Evolutionary conservation across 2,113 vertebrate genomes (phyloP), one percentile per base, ranked within the genome.

Genomic region (Prietella phreatophila): DNA sequence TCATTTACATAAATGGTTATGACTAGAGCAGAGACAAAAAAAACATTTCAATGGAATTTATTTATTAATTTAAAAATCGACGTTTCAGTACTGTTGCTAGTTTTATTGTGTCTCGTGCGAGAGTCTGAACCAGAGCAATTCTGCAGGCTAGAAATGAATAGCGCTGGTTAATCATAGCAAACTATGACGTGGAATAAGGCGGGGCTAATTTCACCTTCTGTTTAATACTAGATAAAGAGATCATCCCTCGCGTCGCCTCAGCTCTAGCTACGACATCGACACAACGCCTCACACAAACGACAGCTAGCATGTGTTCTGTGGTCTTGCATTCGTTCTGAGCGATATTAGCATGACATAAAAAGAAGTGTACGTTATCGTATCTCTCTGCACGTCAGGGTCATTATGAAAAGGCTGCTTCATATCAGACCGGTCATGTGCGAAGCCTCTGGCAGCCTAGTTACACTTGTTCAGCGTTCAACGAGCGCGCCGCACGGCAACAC

Each of bases 401-500:
- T 36, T 81, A 11, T 36, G 30, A 81, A 42, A 58, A 36, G 33
- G 30, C 79, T 81, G n/a, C 55, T 69, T 67, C 27, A 19, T 9
- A 58, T 69, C 73, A 36, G 50, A 84, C 60, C 78, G 83, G 78
- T 87, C 55, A 87, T 69, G 4, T n/a, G n/a, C 19, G 30, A 33
- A 1, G 17, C 19, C 25, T 81, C 69, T 33, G 36, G 63, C 81
- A 27, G 47, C 33, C 73, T 65, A 73, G 76, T 53, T 85, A 85
- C 79, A 83, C 78, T 67, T 84, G 65, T 75, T 86, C 84, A 81
- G 27, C 83, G 82, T 82, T 85, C 82, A 81, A 85, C 36, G 88
- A 75, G 61, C 81, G 80, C 13, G 56, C 67, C 27, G 47, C 65
- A 58, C 65, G 75, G 75, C 58, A 42, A 86, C 84, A 85, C 83